A percentile compares a stretch with the other conserved stretches of the same genome.
Evolutionary conservation across 2,888 invertebrate genomes (phyloP).

Genomic region (Rotaria magnacalcarata): DNA sequence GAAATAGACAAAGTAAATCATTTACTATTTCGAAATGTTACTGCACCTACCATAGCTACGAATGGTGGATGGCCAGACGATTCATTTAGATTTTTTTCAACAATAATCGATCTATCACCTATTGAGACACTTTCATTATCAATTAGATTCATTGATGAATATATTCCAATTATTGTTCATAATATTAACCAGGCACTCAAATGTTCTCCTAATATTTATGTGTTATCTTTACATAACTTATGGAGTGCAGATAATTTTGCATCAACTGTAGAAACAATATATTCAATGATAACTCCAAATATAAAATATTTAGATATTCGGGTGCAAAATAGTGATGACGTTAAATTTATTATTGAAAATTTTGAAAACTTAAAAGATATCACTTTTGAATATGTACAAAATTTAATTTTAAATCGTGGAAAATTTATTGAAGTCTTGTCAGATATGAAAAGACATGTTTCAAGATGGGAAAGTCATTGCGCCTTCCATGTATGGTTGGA

Average conservation of each 20-base stretch:
- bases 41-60: not conserved
- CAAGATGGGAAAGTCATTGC: not conserved
- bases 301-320: not conserved
- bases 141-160: not conserved
- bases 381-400: not conserved
- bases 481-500: not conserved
- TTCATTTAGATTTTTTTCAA: not conserved
- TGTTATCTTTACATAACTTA: not conserved
- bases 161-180: not conserved
- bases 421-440: not conserved
- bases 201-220: not conserved
- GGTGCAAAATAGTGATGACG: not conserved
- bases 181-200: not conserved
- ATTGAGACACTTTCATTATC: not conserved
- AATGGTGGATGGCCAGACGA: not conserved
- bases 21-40: not conserved
- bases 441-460: not conserved
- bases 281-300: not conserved
- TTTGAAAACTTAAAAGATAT: not conserved
- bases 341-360: not conserved
- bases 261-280: not conserved
- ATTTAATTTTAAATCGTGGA: not conserved
- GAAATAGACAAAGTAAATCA: not conserved
- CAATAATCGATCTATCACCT: not conserved
- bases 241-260: not conserved